Conservation (phyloP, 2,113 vertebrate species). For the Panthera leo region DNA sequence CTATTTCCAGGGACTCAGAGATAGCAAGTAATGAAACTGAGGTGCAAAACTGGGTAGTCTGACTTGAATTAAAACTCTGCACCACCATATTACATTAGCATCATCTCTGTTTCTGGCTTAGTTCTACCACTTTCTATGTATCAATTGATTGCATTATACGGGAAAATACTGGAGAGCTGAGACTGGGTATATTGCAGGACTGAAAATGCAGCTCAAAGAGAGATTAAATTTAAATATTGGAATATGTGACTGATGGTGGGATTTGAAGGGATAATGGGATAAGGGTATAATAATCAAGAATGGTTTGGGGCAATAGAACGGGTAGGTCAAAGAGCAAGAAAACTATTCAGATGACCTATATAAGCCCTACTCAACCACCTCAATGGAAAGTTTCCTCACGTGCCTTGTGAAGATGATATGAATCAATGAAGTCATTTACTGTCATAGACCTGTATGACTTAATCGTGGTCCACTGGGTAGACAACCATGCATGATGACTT, state of each 20-base stretch:
- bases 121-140: background rate
- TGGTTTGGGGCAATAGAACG: background rate
- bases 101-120: background rate
- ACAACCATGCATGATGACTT: background rate
- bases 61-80: background rate
- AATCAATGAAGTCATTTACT: background rate
- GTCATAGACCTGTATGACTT: background rate
- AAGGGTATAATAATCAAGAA: background rate
- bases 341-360: background rate
- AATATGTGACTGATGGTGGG: background rate
- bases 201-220: background rate
- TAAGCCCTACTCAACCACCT: background rate
- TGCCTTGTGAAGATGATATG: background rate
- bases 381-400: background rate
- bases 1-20: accelerated
- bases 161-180: background rate
- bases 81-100: background rate
- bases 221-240: background rate
- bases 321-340: background rate
- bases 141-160: background rate
- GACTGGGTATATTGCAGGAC: background rate
- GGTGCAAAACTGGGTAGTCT: background rate
- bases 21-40: background rate
- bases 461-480: background rate
- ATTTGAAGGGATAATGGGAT: background rate